Evolutionary conservation across 2,888 invertebrate genomes (phyloP).

Genomic region (Torymus texanus): DNA sequence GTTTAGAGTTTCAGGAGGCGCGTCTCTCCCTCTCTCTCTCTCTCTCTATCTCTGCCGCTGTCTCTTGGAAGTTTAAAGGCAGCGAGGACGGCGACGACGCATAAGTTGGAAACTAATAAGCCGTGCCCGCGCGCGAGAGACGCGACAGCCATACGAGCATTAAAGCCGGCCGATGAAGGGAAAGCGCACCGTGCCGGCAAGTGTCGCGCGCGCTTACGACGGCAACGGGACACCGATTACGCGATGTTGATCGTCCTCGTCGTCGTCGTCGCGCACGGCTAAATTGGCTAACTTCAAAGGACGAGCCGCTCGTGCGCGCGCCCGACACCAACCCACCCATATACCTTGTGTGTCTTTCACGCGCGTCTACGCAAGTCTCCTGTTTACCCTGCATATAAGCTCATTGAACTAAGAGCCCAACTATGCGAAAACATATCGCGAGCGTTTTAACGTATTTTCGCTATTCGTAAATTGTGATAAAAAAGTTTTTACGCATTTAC

Average conservation of each 20-base stretch:
- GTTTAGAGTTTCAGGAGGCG: constrained; percentile 47
- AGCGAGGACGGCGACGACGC: constrained; percentile 53
- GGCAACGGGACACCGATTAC: constrained; percentile 71
- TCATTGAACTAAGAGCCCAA: not conserved
- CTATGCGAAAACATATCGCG: too few relatives aligned
- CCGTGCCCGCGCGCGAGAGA: constrained; percentile 58
- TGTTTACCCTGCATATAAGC: not conserved
- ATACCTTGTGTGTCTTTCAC: not conserved
- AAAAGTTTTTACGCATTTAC: too few relatives aligned
- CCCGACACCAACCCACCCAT: not conserved
- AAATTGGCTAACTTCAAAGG: constrained; percentile 70
- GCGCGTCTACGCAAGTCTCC: not conserved
- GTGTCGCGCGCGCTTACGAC: constrained; percentile 51
- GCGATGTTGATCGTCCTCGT: constrained; percentile 67
- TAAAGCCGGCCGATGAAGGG: constrained; percentile 59
- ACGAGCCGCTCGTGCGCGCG: constrained; percentile 48
- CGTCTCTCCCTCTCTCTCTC: constrained; percentile 48
- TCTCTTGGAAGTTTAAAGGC: constrained; percentile 61
- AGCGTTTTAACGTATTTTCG: too few relatives aligned
- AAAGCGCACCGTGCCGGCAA: constrained; percentile 54
- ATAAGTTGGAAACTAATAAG: constrained; percentile 73
- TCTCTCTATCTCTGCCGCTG: constrained; percentile 40
- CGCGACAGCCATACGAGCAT: constrained; percentile 52
- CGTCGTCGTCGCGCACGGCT: constrained; percentile 59
- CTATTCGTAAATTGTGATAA: too few relatives aligned